Evolutionary conservation across 2,888 invertebrate genomes (phyloP).

Genomic region (Erpobdella octoculata): DNA sequence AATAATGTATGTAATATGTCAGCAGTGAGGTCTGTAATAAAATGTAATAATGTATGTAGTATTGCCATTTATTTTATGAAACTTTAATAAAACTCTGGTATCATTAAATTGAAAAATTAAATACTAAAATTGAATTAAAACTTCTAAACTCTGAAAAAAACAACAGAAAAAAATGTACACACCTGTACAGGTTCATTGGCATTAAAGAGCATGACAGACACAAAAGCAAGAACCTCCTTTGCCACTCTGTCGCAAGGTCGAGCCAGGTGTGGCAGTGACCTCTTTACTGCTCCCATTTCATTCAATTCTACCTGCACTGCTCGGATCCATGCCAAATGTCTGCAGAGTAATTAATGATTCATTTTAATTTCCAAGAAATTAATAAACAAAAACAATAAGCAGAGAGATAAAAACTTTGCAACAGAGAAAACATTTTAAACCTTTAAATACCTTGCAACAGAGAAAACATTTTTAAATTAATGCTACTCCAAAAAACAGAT

Average conservation of each 20-base stretch:
- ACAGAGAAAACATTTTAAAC: too few relatives aligned
- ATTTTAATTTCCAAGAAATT: too few relatives aligned
- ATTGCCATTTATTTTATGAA: not conserved
- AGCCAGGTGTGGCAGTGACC: slow-evolving; percentile 48
- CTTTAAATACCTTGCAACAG: too few relatives aligned
- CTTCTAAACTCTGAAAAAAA: too few relatives aligned
- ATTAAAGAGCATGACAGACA: slow-evolving; percentile 49
- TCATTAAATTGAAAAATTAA: not conserved
- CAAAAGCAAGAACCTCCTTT: slow-evolving; percentile 47
- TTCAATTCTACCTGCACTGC: slow-evolving; percentile 46
- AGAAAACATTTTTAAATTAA: too few relatives aligned
- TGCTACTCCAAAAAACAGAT: too few relatives aligned
- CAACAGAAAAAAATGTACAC: too few relatives aligned
- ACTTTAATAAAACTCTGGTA: not conserved
- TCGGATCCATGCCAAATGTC: slow-evolving; percentile 43
- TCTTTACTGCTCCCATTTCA: slow-evolving; percentile 44
- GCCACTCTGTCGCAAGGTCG: slow-evolving; percentile 47
- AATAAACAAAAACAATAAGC: too few relatives aligned
- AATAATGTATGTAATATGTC: slow-evolving; percentile 43
- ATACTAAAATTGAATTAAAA: too few relatives aligned
- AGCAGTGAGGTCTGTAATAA: slow-evolving; percentile 30
- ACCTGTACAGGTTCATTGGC: slow-evolving; percentile 50
- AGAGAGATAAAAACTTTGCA: too few relatives aligned
- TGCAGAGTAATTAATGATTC: too few relatives aligned
- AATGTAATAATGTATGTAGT: not conserved